Evolutionary conservation across 2,888 invertebrate species (phyloP).

Genomic region (Sclerodermus sp.): DNA sequence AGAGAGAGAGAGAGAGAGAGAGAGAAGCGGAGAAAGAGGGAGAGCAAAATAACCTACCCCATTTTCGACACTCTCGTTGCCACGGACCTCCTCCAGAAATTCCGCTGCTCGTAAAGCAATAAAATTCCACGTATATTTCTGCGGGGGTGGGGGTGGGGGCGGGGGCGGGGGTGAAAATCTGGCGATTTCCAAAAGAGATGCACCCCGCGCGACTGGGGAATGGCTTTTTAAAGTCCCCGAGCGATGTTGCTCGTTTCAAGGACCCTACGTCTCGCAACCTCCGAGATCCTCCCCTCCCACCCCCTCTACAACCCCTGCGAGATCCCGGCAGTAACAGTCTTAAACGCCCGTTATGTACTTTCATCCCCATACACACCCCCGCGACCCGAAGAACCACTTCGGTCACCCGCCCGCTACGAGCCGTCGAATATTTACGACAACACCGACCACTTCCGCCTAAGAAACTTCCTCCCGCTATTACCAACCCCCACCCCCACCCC

Average conservation of each 20-base stretch:
- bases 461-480: no score
- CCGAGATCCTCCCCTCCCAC: slow-evolving; percentile 20
- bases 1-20: no score
- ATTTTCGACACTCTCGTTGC: no score
- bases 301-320: slow-evolving; percentile 25
- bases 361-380: slow-evolving; percentile 25
- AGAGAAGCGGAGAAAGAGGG: no score
- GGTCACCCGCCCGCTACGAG: slow-evolving; percentile 9
- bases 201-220: slow-evolving; percentile 43
- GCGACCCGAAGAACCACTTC: slow-evolving; percentile 7
- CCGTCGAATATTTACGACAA: slow-evolving; percentile 39
- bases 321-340: slow-evolving; percentile 46
- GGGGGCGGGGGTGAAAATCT: no score
- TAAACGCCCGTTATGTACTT: slow-evolving; percentile 46
- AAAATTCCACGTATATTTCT: no score
- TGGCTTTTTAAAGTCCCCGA: slow-evolving; percentile 50
- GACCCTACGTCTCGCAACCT: slow-evolving; percentile 1
- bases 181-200: slow-evolving; percentile 46
- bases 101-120: no score
- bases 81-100: no score
- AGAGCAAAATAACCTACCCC: no score
- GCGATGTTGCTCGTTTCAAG: slow-evolving; percentile 29
- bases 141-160: no score
- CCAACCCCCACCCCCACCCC: no score
- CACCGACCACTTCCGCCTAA: slow-evolving; percentile 23